Evolutionary conservation across 2,113 vertebrate species (phyloP).

Genomic region (Macquaria australasica): DNA sequence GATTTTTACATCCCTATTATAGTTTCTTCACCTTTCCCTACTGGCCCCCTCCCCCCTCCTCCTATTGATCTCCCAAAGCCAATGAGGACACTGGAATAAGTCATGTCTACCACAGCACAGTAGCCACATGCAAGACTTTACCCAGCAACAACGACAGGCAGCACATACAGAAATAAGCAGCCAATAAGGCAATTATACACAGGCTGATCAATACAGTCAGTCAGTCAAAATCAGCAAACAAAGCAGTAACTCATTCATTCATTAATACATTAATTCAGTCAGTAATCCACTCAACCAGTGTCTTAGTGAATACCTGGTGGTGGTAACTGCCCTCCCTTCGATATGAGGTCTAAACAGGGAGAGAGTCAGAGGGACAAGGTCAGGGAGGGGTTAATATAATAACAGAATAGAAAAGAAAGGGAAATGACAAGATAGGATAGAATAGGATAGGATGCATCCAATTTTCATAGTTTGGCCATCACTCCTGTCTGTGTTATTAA

Average conservation of each 20-base stretch:
- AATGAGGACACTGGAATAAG: slow-evolving; percentile 48
- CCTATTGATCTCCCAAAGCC: slow-evolving; percentile 31
- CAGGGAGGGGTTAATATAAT: slow-evolving; percentile 27
- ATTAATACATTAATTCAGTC: slow-evolving; percentile 23
- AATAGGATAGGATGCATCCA: neutral
- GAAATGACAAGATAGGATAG: neutral
- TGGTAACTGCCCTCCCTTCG: slow-evolving; percentile 87
- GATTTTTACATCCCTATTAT: slow-evolving; percentile 32
- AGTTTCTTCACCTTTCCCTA: slow-evolving; percentile 8
- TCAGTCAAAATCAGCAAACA: slow-evolving; percentile 3
- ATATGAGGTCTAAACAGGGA: slow-evolving; percentile 84
- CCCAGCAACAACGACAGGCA: slow-evolving; percentile 61
- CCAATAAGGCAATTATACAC: neutral
- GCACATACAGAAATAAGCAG: slow-evolving; percentile 45
- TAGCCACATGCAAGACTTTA: slow-evolving; percentile 62
- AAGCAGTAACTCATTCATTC: neutral
- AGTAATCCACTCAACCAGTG: slow-evolving; percentile 14
- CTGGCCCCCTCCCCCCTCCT: neutral
- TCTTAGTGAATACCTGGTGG: slow-evolving; percentile 83
- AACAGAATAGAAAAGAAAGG: neutral
- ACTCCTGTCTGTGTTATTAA: neutral
- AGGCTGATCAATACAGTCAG: neutral
- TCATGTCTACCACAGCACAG: slow-evolving; percentile 56
- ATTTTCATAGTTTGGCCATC: neutral
- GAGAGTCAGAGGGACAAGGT: slow-evolving; percentile 63